Evolutionary conservation across 2,113 vertebrate species (phyloP), one percentile per base, ranked within the genome.

Genomic region (Willisornis vidua): DNA sequence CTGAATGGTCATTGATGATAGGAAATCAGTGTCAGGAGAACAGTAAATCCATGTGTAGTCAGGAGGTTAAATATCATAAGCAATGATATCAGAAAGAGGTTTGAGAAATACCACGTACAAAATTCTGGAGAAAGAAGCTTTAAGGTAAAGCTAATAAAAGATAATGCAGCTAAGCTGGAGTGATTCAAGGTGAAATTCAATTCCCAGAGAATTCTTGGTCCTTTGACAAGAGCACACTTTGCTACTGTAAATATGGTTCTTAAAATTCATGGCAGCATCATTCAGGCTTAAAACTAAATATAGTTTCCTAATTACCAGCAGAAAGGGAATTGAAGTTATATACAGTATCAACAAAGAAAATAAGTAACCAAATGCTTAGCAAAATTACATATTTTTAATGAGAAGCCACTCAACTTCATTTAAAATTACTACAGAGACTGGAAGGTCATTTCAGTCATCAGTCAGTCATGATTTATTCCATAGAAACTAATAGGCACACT

Each of bases 381-480:
- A 80, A 89, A 94, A 85, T 85, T 78, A 48, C 6, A 16, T 37
- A 12, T 33, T 46, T 72, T 82, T 88, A 92, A 88, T 70, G 59
- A 48, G 67, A 91, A 72, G 51, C 20, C 79, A 54, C 66, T 80
- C 35, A 31, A 45, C 51, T 91, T 83, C 41, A 31, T 49, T 71
- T 84, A 52, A 80, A 90, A 89, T 92, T 81, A 19, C 39, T 85
- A 4, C 55, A 73, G 68, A 84, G 33, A 78, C 37, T 41, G 73
- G 73, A 80, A 94, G 91, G 89, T 90, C 74, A 84, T 63, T 90
- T 84, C 55, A 70, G 29, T 59, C 78, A 87, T 71, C 49, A 89
- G 55, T 28, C 33, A 85, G 59, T 19, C 39, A 58, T 82, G 89
- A 97, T 95, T 90, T 95, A 93, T 95, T 90, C 74, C 54, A 52